Percentiles rank a stretch among this genome's conserved stretches.
Conservation (phyloP, 2,888 invertebrate species). For the Poecilobothrus nobilitatus region DNA sequence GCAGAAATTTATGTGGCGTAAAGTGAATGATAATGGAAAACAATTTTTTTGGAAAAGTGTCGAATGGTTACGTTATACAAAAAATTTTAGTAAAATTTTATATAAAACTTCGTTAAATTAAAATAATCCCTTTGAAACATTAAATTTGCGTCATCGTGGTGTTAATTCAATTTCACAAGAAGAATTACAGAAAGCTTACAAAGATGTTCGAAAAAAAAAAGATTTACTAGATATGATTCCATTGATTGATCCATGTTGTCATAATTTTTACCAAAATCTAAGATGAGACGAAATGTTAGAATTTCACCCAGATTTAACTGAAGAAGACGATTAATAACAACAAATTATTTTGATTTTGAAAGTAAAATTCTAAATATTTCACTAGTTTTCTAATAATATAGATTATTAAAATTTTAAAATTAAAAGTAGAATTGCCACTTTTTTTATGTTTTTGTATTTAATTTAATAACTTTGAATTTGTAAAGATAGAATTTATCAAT, state of each 20-base stretch:
- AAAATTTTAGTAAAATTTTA: constrained; percentile 14
- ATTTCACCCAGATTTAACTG: constrained; percentile 17
- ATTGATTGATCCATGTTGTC: constrained; percentile 15
- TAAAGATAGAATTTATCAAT: no score
- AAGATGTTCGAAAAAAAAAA: constrained; percentile 17
- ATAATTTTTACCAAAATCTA: constrained; percentile 17
- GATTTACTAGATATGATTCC: constrained; percentile 17
- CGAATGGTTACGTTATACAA: constrained; percentile 16
- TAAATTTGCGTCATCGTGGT: constrained; percentile 16
- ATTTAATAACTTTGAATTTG: no score
- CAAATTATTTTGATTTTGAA: no score
- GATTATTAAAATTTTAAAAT: no score
- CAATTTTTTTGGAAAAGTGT: constrained; percentile 14
- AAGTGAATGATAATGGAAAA: constrained; percentile 7
- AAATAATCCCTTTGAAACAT: constrained; percentile 16
- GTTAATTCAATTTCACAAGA: constrained; percentile 12
- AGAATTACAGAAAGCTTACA: constrained; percentile 14
- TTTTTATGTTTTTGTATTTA: no score
- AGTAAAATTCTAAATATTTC: no score
- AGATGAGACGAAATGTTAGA: constrained; percentile 12
- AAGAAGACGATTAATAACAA: constrained; percentile 15
- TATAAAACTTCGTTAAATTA: constrained; percentile 15
- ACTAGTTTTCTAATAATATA: no score
- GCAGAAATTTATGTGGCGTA: background rate
- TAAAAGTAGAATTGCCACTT: no score